Conservation (phyloP, 2,888 invertebrate genomes). For the Cheilosia variabilis region DNA sequence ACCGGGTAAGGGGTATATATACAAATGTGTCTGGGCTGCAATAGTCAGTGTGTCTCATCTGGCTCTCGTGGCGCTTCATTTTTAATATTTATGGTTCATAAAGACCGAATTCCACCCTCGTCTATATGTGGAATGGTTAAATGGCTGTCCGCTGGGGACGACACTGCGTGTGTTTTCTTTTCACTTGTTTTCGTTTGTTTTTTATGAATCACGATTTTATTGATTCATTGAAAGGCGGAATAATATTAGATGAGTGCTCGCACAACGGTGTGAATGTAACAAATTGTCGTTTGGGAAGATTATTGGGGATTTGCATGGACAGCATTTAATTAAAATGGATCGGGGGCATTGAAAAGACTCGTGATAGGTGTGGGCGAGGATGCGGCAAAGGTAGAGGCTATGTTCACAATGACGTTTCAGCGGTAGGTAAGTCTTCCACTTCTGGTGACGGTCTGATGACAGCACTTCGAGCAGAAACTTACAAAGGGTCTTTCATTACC, state of each 20-base stretch:
- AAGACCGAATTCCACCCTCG: slow-evolving; percentile 64
- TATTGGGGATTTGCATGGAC: slow-evolving; percentile 61
- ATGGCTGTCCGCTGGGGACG: slow-evolving; percentile 64
- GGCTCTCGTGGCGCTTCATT: slow-evolving; percentile 70
- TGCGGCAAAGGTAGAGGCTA: too few species aligned
- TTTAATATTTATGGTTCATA: slow-evolving; percentile 74
- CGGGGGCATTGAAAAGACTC: neutral
- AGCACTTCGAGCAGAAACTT: too few species aligned
- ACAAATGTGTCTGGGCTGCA: slow-evolving; percentile 53
- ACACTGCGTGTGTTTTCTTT: slow-evolving; percentile 39
- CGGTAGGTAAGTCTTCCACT: too few species aligned
- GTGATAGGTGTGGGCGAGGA: neutral
- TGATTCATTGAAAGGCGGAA: slow-evolving; percentile 74
- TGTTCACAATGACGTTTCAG: too few species aligned
- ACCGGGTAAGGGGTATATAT: slow-evolving; percentile 29
- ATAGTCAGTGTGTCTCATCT: slow-evolving; percentile 64
- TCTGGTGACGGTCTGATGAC: too few species aligned
- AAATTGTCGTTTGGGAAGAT: slow-evolving; percentile 65
- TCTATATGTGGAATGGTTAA: slow-evolving; percentile 29
- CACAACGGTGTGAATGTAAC: slow-evolving; percentile 57
- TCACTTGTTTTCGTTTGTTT: slow-evolving; percentile 46
- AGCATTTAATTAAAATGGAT: slow-evolving; percentile 37
- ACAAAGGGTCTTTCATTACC: too few species aligned
- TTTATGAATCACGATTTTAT: slow-evolving; percentile 70
- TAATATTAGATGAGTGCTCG: slow-evolving; percentile 58